phyloP scores from a whole-genome alignment of 2,888 invertebrate species.

The Xestia ashworthii region DNA sequence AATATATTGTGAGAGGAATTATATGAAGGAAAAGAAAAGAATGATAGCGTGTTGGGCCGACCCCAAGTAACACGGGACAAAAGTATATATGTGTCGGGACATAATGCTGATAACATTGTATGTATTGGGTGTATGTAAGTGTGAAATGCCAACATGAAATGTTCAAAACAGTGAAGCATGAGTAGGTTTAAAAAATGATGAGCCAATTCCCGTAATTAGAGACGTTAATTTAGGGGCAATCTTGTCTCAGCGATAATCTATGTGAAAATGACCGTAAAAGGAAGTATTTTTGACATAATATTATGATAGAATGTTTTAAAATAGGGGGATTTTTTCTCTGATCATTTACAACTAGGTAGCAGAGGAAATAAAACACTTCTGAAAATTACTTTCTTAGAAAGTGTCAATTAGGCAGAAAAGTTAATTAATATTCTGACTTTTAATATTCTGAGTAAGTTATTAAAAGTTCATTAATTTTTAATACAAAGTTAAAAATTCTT shows the following conservation, averaged over 20 bases:
- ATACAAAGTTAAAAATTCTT: background rate
- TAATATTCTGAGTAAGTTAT: background rate
- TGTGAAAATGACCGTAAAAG: background rate
- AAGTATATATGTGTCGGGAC: background rate
- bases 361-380: background rate
- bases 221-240: background rate
- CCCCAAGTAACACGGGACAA: background rate
- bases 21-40: background rate
- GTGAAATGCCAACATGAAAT: background rate
- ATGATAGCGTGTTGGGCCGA: too few relatives aligned
- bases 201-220: background rate
- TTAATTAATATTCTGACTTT: slow-evolving; percentile 4
- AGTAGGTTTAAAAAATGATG: background rate
- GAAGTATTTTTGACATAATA: background rate
- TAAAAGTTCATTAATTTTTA: slow-evolving; percentile 6
- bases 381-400: slow-evolving; percentile 3
- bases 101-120: background rate
- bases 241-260: background rate
- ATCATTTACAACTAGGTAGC: background rate
- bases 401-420: background rate
- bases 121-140: background rate
- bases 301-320: background rate
- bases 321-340: background rate
- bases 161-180: background rate
- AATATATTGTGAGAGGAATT: background rate